Evolutionary conservation across 2,888 invertebrate species (phyloP).

Genomic region (Amphimallon solstitiale): DNA sequence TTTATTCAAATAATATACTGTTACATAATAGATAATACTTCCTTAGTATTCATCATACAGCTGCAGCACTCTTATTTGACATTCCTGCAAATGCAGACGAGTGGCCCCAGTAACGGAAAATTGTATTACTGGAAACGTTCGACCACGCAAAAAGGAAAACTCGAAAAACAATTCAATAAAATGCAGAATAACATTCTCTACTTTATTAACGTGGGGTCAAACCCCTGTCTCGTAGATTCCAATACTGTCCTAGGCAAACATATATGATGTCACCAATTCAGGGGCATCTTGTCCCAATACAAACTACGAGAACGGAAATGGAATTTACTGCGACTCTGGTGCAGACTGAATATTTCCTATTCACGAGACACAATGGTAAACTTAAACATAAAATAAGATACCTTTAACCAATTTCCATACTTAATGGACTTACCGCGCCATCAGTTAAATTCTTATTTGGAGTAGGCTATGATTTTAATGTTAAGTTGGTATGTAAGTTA

Average conservation of each 20-base stretch:
- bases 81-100: too few relatives aligned
- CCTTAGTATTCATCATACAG: neutral
- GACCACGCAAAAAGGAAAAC: neutral
- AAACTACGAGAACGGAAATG: neutral
- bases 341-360: conserved; percentile 2
- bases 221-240: conserved; percentile 10
- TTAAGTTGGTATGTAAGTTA: too few relatives aligned
- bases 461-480: too few relatives aligned
- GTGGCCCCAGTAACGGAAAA: neutral
- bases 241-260: neutral
- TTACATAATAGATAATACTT: too few relatives aligned
- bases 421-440: too few relatives aligned
- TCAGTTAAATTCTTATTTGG: too few relatives aligned
- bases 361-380: neutral
- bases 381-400: neutral
- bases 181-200: conserved; percentile 11
- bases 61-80: neutral
- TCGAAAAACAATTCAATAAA: neutral
- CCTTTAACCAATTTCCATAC: too few relatives aligned
- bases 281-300: too few relatives aligned
- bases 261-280: neutral
- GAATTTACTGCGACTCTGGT: neutral
- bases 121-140: conserved; percentile 4
- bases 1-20: too few relatives aligned
- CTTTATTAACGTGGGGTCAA: conserved; percentile 12